Base-by-base conservation (phyloP, 2,888 invertebrate genomes). In the Dioctria rufipes region DNA sequence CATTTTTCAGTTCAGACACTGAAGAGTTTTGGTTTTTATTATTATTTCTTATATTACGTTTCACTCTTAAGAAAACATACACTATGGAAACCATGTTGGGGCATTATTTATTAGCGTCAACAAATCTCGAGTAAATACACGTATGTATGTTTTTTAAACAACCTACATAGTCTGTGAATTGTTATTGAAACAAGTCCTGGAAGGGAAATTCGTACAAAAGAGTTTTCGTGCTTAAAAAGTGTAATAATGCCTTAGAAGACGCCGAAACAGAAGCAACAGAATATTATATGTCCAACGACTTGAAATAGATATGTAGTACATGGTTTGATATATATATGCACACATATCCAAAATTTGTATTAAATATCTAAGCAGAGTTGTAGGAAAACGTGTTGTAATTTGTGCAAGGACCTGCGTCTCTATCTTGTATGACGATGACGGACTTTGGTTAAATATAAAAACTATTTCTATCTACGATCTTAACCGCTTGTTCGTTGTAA, bases 1-100 rank as follows among this genome's bases (percentile, higher is more conserved):
- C 11, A 25, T 25, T 25, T 25, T 71, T 81, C 71, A 78, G 81
- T 79, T 81, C 49, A 81, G 81, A 81, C 81, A 81, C 81, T 79
- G 81, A 73, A 81, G 42, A 42, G 54, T 73, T 73, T 78, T 69
- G 71, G 61, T 80, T 80, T 80, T 80, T 60, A 69, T 54, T 67
- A 79, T 61, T 80, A 67, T 25, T 25, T 25, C 25, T 25, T 25
- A 25, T 25, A 25, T 25, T 25, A 25, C 25, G 25, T 25, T 25
- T 25, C 25, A 25, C 25, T 25, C 25, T 25, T 25, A 25, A 25
- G 25, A 25, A 25, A 25, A 25, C 25, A 25, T 25, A 25, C 25
- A 25, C 25, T 25, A 25, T 25, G 25, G 25, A 25, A 25, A 25
- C 2, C 25, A 25, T 25, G 25, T 25, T 25, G 25, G 25, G 25